phyloP scores from a whole-genome alignment of 2,888 invertebrate species.

The Eupithecia tripunctaria region DNA sequence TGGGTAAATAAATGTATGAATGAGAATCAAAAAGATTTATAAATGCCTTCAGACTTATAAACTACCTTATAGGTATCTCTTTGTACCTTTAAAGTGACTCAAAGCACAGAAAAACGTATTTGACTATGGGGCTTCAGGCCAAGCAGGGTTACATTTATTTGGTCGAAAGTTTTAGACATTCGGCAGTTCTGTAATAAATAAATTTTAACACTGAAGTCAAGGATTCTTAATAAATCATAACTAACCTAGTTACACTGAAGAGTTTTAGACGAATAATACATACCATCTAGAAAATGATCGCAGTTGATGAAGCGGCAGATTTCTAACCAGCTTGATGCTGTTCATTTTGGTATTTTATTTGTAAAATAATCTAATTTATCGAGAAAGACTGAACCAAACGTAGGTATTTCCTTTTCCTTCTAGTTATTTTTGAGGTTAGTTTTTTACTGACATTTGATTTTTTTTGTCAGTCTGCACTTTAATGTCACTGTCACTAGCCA shows the following conservation, averaged over 20 bases:
- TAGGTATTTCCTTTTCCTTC: not conserved
- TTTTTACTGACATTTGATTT: not conserved
- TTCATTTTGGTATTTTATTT: conserved; percentile 56
- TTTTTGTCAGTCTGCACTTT: not conserved
- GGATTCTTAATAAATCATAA: not conserved
- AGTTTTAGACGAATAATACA: conserved; percentile 18
- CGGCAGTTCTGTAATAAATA: not conserved
- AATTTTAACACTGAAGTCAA: not conserved
- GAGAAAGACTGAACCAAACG: not conserved
- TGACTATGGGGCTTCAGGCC: not conserved
- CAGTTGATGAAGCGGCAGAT: conserved; percentile 64
- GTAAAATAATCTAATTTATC: not conserved
- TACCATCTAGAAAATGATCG: conserved; percentile 73
- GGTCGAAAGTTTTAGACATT: not conserved
- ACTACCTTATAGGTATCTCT: not conserved
- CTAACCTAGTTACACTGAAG: not conserved
- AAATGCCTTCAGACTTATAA: too few relatives aligned
- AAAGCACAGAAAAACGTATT: not conserved
- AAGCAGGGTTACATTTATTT: not conserved
- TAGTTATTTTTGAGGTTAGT: not conserved
- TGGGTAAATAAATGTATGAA: not conserved
- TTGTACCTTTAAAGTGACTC: too few relatives aligned
- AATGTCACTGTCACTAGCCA: not conserved
- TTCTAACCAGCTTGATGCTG: conserved; percentile 59
- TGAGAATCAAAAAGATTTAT: too few relatives aligned